These are phyloP conservation scores for Dasyurus viverrinus DNA, from an alignment of 2,113 vertebrate genomes.

Conservation along the genomic window DNA sequence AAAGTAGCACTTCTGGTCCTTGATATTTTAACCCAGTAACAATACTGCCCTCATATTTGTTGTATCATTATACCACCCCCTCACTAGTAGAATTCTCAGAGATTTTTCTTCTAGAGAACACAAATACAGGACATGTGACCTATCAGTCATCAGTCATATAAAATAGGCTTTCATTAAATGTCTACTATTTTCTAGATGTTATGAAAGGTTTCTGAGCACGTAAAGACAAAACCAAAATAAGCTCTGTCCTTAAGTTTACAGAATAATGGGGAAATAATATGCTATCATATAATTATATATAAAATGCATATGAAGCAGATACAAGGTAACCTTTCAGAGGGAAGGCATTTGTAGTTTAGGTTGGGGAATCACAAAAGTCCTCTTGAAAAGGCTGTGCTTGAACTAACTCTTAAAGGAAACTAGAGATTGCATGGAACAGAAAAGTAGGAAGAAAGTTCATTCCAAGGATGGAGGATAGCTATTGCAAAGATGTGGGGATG, in stretches of 20 bases:
- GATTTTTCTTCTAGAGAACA: not conserved
- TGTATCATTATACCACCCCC: no score
- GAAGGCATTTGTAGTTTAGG: not conserved
- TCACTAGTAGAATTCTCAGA: not conserved
- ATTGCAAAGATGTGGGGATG: not conserved
- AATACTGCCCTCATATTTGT: not conserved
- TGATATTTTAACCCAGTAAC: not conserved
- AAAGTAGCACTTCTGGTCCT: not conserved
- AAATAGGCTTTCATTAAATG: not conserved
- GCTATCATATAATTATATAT: not conserved
- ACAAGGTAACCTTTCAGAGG: not conserved
- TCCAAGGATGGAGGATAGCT: not conserved
- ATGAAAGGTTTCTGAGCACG: not conserved
- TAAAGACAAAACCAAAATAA: not conserved
- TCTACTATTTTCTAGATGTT: not conserved
- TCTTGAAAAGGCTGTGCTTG: not conserved
- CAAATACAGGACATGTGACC: not conserved
- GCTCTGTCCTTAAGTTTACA: not conserved
- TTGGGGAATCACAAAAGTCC: not conserved
- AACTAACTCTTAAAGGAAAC: not conserved
- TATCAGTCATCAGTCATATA: not conserved
- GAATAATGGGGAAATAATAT: not conserved
- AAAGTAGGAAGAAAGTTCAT: not conserved
- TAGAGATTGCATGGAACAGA: not conserved
- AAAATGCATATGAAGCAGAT: not conserved